These are phyloP conservation scores for Charanyca ferruginea DNA, from an alignment of 2,888 invertebrate genomes.

Conservation along the genomic window DNA sequence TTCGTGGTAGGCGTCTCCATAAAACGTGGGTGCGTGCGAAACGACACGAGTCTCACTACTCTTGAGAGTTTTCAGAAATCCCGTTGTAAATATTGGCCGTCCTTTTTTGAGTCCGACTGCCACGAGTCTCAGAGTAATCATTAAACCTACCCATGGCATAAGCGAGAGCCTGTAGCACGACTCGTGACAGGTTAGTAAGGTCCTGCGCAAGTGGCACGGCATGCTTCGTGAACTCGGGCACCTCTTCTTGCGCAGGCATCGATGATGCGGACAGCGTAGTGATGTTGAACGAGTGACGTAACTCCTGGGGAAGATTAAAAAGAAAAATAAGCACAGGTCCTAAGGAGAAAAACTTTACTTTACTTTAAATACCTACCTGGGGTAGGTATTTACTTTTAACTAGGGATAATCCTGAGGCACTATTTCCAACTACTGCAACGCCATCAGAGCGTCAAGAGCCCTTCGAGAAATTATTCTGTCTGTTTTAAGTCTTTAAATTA, in stretches of 20 bases:
- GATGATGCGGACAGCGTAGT: constrained; percentile 91
- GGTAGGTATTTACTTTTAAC: neutral
- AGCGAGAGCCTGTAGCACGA: constrained; percentile 92
- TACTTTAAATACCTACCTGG: neutral
- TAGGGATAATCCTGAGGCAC: no score
- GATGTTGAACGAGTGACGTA: constrained; percentile 94
- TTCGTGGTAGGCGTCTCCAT: neutral
- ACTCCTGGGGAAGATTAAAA: constrained; percentile 87
- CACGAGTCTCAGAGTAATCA: neutral
- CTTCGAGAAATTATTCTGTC: no score
- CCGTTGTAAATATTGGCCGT: neutral
- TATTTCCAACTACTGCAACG: no score
- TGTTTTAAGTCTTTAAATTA: no score
- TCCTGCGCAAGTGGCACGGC: constrained; percentile 93
- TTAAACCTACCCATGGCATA: constrained; percentile 88
- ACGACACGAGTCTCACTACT: neutral
- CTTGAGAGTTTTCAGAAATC: neutral
- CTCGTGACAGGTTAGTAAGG: constrained; percentile 92
- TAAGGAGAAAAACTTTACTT: neutral
- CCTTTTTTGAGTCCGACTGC: neutral
- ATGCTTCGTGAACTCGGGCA: constrained; percentile 92
- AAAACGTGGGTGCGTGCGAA: neutral
- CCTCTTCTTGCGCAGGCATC: constrained; percentile 93
- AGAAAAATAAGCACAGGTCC: neutral
- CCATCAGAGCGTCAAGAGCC: no score